Conservation (phyloP, 1,140 invertebrate genomes). For the Adoxophyes honmai region DNA sequence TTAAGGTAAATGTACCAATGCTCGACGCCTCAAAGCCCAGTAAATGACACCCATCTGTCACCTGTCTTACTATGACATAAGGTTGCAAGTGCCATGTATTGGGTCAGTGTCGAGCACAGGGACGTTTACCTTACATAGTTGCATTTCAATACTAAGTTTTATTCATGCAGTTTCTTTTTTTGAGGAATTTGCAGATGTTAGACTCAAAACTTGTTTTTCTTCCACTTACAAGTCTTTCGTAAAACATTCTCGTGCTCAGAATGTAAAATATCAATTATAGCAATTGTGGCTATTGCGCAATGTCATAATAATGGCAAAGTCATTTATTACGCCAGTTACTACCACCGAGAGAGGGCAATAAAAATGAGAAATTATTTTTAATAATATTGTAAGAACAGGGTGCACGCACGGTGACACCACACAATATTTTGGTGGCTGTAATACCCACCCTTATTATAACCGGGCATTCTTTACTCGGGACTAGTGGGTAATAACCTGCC, state of each 20-base stretch:
- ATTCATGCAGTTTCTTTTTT: no score
- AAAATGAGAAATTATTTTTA: conserved; percentile 60
- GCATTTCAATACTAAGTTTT: no score
- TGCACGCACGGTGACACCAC: conserved; percentile 35
- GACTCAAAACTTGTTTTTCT: no score
- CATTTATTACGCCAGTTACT: conserved; percentile 38
- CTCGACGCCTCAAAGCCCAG: no score
- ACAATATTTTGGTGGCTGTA: conserved; percentile 56
- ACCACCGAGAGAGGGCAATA: conserved; percentile 33
- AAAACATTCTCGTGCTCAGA: not conserved
- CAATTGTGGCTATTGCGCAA: not conserved
- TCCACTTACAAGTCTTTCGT: no score
- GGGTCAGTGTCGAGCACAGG: no score
- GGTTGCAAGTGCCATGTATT: no score
- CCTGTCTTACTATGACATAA: no score
- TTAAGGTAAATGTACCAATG: no score
- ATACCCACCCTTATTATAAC: conserved; percentile 52
- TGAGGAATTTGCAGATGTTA: no score
- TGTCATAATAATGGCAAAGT: conserved; percentile 31
- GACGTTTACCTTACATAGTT: no score
- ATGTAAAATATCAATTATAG: conserved; percentile 9
- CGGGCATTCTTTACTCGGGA: conserved; percentile 47
- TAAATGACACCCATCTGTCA: no score
- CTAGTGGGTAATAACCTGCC: conserved; percentile 44
- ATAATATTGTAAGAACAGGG: conserved; percentile 35